These are phyloP conservation scores for Drosophila borealis DNA, from an alignment of 2,888 invertebrate species.

Conservation along the genomic window DNA sequence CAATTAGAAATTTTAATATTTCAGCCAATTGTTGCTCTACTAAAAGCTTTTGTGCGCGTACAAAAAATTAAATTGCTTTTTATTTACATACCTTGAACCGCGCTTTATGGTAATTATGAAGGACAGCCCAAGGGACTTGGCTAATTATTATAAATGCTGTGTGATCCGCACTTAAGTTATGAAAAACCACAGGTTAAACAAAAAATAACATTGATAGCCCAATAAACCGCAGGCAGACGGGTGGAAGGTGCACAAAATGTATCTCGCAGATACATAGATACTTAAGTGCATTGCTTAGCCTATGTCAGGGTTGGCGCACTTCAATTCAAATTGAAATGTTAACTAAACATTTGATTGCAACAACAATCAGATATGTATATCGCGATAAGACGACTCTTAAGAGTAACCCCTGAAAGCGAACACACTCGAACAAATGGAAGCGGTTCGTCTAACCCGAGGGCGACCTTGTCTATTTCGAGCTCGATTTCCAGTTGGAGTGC, in stretches of 20 bases:
- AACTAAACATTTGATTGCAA: conserved; percentile 32
- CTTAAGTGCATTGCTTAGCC: conserved; percentile 7
- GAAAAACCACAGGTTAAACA: conserved; percentile 27
- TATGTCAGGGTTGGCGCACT: conserved; percentile 41
- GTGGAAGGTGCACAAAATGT: conserved; percentile 26
- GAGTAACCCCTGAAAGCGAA: conserved; percentile 59
- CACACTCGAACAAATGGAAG: conserved; percentile 51
- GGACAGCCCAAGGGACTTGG: conserved; percentile 3
- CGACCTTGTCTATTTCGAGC: conserved; percentile 42
- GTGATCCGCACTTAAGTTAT: conserved; percentile 10
- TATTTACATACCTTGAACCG: conserved; percentile 22
- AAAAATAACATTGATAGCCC: conserved; percentile 49
- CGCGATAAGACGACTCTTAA: conserved; percentile 38
- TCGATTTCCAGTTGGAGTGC: conserved; percentile 43
- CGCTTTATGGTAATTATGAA: not conserved
- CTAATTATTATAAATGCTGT: conserved; percentile 24
- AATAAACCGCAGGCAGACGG: conserved; percentile 25
- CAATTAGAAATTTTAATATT: no score
- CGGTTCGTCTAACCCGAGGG: conserved; percentile 15
- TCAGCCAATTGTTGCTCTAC: no score
- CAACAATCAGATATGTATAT: not conserved
- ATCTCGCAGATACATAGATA: conserved; percentile 3
- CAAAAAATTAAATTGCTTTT: not conserved
- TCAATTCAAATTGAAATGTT: conserved; percentile 35
- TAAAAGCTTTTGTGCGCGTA: no score